Evolutionary conservation across 2,888 invertebrate genomes (phyloP).

Genomic region (Chaetogeoica ovagalla): DNA sequence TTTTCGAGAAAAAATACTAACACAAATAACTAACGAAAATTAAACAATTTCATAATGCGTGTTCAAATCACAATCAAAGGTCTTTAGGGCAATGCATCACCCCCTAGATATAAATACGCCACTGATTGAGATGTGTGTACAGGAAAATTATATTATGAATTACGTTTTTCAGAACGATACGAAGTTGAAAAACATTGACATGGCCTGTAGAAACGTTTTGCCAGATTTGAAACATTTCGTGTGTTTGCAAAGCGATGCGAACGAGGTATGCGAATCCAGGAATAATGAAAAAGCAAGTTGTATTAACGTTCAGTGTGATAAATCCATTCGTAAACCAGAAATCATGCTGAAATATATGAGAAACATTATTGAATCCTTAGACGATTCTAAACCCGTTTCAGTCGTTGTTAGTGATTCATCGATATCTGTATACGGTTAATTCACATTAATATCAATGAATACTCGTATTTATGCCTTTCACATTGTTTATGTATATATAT

Average conservation of each 20-base stretch:
- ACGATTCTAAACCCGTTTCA: slow-evolving; percentile 10
- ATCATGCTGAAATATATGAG: slow-evolving; percentile 30
- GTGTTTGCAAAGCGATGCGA: slow-evolving; percentile 53
- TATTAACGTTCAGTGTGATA: slow-evolving; percentile 51
- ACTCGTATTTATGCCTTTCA: background rate
- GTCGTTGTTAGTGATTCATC: slow-evolving; percentile 16
- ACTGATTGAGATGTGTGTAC: no score
- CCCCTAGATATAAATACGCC: no score
- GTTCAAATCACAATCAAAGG: no score
- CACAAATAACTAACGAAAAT: no score
- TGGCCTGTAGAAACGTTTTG: slow-evolving; percentile 36
- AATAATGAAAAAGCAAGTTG: slow-evolving; percentile 9
- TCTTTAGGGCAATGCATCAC: no score
- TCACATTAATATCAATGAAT: background rate
- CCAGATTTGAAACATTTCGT: slow-evolving; percentile 47
- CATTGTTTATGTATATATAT: no score
- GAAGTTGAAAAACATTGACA: slow-evolving; percentile 41
- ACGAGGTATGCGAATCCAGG: slow-evolving; percentile 51
- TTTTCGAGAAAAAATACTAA: no score
- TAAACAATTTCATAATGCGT: no score
- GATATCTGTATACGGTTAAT: slow-evolving; percentile 11
- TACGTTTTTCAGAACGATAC: slow-evolving; percentile 7
- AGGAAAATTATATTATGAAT: no score
- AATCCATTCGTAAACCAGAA: slow-evolving; percentile 43
- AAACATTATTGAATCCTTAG: background rate